phyloP scores from a whole-genome alignment of 1,140 invertebrate species.

The Centruroides vittatus region DNA sequence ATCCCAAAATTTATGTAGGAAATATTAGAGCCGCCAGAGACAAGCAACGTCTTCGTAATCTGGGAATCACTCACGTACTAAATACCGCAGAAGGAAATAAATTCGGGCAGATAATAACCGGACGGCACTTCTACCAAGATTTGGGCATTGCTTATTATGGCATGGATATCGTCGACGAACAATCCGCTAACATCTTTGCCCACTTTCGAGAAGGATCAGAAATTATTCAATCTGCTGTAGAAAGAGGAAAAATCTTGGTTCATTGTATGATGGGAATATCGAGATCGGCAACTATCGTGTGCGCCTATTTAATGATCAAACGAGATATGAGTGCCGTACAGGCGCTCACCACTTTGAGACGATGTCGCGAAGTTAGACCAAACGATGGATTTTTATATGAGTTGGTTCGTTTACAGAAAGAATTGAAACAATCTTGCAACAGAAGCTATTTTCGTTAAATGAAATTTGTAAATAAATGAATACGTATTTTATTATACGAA shows the following conservation, averaged over 20 bases:
- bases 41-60: slow-evolving; percentile 20
- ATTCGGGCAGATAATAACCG: slow-evolving; percentile 28
- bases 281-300: slow-evolving; percentile 60
- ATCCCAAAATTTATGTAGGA: too few relatives aligned
- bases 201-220: slow-evolving; percentile 61
- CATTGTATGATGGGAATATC: slow-evolving; percentile 61
- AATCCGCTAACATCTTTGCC: slow-evolving; percentile 54
- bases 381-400: slow-evolving; percentile 65
- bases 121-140: slow-evolving; percentile 46
- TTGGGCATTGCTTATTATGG: slow-evolving; percentile 59
- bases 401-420: slow-evolving; percentile 47
- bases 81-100: slow-evolving; percentile 30
- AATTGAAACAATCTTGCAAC: not conserved
- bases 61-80: slow-evolving; percentile 32
- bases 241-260: slow-evolving; percentile 17
- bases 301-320: slow-evolving; percentile 73
- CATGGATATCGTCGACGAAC: slow-evolving; percentile 57
- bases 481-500: too few relatives aligned
- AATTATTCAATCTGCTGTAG: slow-evolving; percentile 63
- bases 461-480: too few relatives aligned
- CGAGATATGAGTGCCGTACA: slow-evolving; percentile 54
- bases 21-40: slow-evolving; percentile 24
- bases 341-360: slow-evolving; percentile 39
- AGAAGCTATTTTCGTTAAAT: too few relatives aligned
- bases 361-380: slow-evolving; percentile 34